Percentiles rank a stretch among this genome's conserved stretches.
phyloP scores from a whole-genome alignment of 1,140 invertebrate genomes.

The Sarcophaga bullata region DNA sequence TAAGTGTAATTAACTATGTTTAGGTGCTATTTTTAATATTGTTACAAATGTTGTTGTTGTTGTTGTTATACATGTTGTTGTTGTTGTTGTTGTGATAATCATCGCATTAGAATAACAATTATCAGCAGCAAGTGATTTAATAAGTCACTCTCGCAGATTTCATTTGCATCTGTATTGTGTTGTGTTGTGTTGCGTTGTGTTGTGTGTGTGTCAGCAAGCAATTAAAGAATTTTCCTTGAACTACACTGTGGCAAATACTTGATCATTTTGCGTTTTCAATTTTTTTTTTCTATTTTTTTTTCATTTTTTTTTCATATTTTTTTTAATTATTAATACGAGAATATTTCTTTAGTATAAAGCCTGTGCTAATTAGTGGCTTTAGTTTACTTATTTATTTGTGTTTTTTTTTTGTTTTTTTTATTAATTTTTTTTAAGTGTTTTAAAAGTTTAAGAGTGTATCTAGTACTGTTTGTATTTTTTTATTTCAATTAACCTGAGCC shows the following conservation, averaged over 20 bases:
- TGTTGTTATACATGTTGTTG: not conserved
- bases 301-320: not conserved
- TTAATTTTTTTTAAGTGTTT: not conserved
- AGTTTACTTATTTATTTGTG: not conserved
- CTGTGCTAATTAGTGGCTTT: constrained; percentile 19
- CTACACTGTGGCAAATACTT: not conserved
- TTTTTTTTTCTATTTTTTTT: not conserved
- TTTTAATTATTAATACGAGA: not conserved
- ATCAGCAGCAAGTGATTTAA: no score
- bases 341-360: not conserved
- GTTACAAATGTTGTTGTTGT: not conserved
- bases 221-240: constrained; percentile 33
- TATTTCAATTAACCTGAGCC: no score
- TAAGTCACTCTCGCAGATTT: no score
- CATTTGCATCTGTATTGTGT: not conserved
- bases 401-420: no score
- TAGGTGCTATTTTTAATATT: no score
- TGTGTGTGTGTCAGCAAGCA: not conserved
- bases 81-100: no score
- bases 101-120: no score
- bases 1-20: no score
- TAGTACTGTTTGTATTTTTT: no score
- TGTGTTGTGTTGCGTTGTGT: not conserved
- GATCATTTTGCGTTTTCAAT: not conserved
- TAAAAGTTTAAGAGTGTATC: not conserved